A percentile compares a stretch with the other conserved stretches of the same genome.
phyloP scores from a whole-genome alignment of 1,140 invertebrate species.

The Andricus grossulariae region DNA sequence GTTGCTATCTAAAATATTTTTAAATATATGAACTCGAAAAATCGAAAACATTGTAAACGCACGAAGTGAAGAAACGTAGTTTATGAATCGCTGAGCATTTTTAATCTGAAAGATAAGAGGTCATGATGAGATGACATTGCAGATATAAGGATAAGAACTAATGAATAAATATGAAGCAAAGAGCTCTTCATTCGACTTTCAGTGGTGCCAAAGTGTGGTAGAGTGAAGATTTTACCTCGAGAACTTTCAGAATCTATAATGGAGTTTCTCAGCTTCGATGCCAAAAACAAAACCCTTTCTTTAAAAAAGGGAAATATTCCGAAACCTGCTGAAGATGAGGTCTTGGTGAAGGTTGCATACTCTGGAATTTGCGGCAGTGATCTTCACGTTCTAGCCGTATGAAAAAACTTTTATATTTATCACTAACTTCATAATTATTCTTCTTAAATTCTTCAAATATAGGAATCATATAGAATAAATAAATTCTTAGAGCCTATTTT shows the following conservation, averaged over 20 bases:
- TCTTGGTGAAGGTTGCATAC: conserved; percentile 80
- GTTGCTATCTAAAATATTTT: too few species aligned
- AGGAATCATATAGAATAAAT: not conserved
- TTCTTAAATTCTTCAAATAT: not conserved
- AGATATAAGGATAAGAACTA: too few species aligned
- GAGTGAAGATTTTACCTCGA: too few species aligned
- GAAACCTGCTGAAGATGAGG: conserved; percentile 69
- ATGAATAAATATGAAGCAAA: too few species aligned
- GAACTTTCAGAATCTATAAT: conserved; percentile 58
- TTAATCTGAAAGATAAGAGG: too few species aligned
- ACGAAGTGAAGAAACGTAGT: too few species aligned
- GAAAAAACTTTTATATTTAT: conserved; percentile 34
- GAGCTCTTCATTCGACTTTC: too few species aligned
- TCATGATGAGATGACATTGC: too few species aligned
- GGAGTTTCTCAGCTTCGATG: conserved; percentile 79
- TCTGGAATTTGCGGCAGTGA: conserved; percentile 87
- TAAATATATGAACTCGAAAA: too few species aligned
- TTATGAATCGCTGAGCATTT: too few species aligned
- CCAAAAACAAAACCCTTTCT: conserved; percentile 68
- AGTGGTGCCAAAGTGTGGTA: too few species aligned
- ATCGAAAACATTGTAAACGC: too few species aligned
- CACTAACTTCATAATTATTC: conserved; percentile 9
- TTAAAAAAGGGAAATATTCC: conserved; percentile 75
- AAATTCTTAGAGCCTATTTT: not conserved
- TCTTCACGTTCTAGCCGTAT: conserved; percentile 83